A percentile compares a stretch with the other conserved stretches of the same genome.
phyloP scores from a whole-genome alignment of 2,888 invertebrate species.

The Metalampra italica region DNA sequence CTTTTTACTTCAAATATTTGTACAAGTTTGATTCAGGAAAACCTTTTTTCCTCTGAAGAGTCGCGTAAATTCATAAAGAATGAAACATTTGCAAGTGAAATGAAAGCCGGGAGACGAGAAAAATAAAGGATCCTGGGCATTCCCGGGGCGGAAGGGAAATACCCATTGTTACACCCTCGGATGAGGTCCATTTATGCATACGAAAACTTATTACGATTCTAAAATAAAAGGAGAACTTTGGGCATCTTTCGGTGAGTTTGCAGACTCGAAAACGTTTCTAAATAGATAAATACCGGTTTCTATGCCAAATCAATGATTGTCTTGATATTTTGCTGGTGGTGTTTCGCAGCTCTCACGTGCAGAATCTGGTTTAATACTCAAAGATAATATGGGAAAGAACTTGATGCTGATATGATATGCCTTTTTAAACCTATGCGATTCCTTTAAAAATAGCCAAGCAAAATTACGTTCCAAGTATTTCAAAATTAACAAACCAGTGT shows the following conservation, averaged over 20 bases:
- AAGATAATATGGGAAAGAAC: too few relatives aligned
- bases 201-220: slow-evolving; percentile 63
- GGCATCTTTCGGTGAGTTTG: slow-evolving; percentile 2
- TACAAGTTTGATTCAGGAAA: slow-evolving; percentile 52
- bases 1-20: slow-evolving; percentile 57
- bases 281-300: too few relatives aligned
- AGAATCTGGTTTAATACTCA: too few relatives aligned
- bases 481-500: not conserved
- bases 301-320: too few relatives aligned
- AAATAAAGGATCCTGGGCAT: slow-evolving; percentile 49
- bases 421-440: too few relatives aligned
- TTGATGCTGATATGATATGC: too few relatives aligned
- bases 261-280: too few relatives aligned
- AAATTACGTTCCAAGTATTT: too few relatives aligned
- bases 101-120: slow-evolving; percentile 56
- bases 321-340: too few relatives aligned
- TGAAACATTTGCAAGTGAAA: slow-evolving; percentile 72
- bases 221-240: slow-evolving; percentile 17
- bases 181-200: slow-evolving; percentile 69
- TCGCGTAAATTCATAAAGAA: slow-evolving; percentile 64
- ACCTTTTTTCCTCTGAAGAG: slow-evolving; percentile 37
- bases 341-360: too few relatives aligned
- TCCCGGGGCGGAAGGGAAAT: slow-evolving; percentile 42
- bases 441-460: too few relatives aligned
- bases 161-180: slow-evolving; percentile 61